Evolutionary conservation across 2,797 vertebrate species (phyloP).

Genomic region (Eulemur albifrons): DNA sequence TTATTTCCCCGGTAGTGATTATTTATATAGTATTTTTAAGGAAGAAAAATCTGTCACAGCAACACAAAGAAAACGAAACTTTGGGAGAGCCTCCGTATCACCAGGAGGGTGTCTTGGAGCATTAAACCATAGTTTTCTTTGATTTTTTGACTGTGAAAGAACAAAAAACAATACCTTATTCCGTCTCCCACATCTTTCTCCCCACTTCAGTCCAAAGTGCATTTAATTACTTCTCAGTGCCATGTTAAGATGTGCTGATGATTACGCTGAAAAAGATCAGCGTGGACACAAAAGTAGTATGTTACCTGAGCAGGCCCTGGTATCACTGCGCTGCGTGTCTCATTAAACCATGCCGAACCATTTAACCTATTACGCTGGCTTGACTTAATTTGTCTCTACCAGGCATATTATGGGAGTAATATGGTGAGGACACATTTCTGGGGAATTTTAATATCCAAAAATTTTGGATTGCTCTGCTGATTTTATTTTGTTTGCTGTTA

Average conservation of each 20-base stretch:
- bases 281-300: not conserved
- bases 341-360: not conserved
- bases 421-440: not conserved
- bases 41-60: not conserved
- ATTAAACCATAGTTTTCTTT: constrained; percentile 29
- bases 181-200: constrained; percentile 18
- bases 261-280: not conserved
- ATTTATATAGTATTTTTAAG: constrained; percentile 10
- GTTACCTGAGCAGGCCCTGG: not conserved
- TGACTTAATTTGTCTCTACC: not conserved
- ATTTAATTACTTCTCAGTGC: not conserved
- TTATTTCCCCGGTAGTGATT: constrained; percentile 64
- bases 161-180: not conserved
- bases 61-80: not conserved
- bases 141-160: constrained; percentile 40
- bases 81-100: not conserved
- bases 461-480: not conserved
- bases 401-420: not conserved
- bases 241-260: not conserved
- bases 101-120: not conserved
- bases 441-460: not conserved
- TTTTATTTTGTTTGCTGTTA: not conserved
- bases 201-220: not conserved
- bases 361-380: not conserved
- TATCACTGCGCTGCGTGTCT: not conserved